Conservation (phyloP, 2,888 invertebrate genomes). For the Chelonus formosanus region DNA sequence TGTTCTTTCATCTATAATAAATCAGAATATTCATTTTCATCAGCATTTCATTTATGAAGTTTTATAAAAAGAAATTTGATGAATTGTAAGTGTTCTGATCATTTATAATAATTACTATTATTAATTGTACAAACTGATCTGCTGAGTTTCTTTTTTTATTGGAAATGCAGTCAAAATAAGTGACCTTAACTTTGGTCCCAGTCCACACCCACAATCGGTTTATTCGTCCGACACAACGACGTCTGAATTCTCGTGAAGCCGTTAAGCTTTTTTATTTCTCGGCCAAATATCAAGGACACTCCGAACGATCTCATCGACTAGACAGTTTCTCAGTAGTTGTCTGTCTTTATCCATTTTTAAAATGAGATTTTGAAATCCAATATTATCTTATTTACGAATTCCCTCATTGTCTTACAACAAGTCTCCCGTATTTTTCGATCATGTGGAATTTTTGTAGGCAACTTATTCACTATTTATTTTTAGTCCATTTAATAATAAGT, state of each 20-base stretch:
- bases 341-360: background rate
- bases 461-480: no score
- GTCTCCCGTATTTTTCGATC: no score
- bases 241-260: constrained; percentile 34
- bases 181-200: constrained; percentile 41
- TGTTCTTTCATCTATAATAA: no score
- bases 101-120: no score
- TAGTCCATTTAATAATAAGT: no score
- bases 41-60: no score
- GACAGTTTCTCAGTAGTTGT: background rate
- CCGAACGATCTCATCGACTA: background rate
- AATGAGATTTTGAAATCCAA: background rate
- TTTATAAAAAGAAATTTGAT: no score
- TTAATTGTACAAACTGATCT: background rate
- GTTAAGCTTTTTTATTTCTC: constrained; percentile 32
- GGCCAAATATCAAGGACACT: constrained; percentile 31
- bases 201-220: constrained; percentile 37
- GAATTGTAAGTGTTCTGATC: no score
- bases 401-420: no score
- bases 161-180: constrained; percentile 33
- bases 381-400: no score
- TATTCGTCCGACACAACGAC: constrained; percentile 15
- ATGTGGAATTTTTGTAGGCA: no score
- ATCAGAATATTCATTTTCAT: no score
- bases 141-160: constrained; percentile 4